These are phyloP conservation scores for Pimpla rufipes DNA, from an alignment of 2,888 invertebrate genomes.

Conservation along the genomic window DNA sequence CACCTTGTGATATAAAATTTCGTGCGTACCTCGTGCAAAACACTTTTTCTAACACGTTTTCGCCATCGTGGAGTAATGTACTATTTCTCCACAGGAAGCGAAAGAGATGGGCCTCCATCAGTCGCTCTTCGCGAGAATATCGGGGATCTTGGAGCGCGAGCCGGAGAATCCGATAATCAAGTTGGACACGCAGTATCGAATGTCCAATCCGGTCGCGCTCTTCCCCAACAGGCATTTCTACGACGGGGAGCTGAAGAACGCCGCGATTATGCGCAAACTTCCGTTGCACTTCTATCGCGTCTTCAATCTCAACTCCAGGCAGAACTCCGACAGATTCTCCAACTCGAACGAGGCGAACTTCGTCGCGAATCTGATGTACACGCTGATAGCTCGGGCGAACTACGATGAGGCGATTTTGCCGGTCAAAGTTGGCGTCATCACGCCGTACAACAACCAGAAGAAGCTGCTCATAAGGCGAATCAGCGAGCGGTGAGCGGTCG, in stretches of 20 bases:
- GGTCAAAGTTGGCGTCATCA: constrained; percentile 88
- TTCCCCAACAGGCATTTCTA: constrained; percentile 93
- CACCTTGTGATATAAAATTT: too few relatives aligned
- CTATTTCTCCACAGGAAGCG: constrained; percentile 87
- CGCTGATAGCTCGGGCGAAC: constrained; percentile 84
- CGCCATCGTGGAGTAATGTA: too few relatives aligned
- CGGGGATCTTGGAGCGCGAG: constrained; percentile 86
- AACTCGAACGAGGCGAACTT: constrained; percentile 89
- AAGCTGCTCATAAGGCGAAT: constrained; percentile 77
- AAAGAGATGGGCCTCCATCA: constrained; percentile 89
- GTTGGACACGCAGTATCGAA: constrained; percentile 92
- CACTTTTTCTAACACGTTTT: too few relatives aligned
- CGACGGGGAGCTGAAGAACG: constrained; percentile 85
- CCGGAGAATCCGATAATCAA: constrained; percentile 86
- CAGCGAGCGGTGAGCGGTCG: constrained; percentile 85
- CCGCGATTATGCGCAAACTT: constrained; percentile 72
- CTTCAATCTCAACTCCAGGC: constrained; percentile 86
- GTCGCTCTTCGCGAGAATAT: constrained; percentile 92
- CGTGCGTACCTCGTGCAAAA: too few relatives aligned
- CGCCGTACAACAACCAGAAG: constrained; percentile 90
- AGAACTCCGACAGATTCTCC: constrained; percentile 82
- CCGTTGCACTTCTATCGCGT: constrained; percentile 88
- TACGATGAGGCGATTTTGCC: constrained; percentile 74
- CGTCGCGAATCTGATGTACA: constrained; percentile 86
- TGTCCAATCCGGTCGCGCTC: constrained; percentile 92